Evolutionary conservation across 1,140 invertebrate genomes (phyloP).

Genomic region (Ceratitis capitata): DNA sequence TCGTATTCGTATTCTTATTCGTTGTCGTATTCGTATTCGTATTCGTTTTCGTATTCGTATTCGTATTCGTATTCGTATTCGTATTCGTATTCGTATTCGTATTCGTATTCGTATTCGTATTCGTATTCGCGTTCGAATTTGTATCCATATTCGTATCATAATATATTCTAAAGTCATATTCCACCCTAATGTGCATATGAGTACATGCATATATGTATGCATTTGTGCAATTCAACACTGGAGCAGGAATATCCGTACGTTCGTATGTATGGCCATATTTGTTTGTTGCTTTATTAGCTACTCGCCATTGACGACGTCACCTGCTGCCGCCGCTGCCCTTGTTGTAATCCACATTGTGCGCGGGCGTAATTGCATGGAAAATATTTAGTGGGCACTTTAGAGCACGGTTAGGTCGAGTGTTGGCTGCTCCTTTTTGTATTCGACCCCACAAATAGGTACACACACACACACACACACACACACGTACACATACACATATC

Average conservation of each 20-base stretch:
- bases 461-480: not conserved
- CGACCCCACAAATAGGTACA: not conserved
- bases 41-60: too few species aligned
- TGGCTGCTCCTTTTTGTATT: not conserved
- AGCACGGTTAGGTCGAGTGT: slow-evolving; percentile 12
- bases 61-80: too few species aligned
- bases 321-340: not conserved
- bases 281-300: not conserved
- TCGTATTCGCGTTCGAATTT: too few species aligned
- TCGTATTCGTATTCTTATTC: too few species aligned
- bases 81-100: too few species aligned
- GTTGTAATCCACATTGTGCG: not conserved
- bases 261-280: not conserved
- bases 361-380: slow-evolving; percentile 36
- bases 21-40: too few species aligned
- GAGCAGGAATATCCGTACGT: not conserved
- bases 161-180: too few species aligned
- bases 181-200: too few species aligned
- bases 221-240: not conserved
- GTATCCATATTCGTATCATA: too few species aligned
- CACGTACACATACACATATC: not conserved
- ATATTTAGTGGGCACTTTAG: slow-evolving; percentile 35
- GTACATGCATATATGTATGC: not conserved
- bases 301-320: too few species aligned
- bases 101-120: too few species aligned